Conservation (phyloP, 2,797 vertebrate genomes). For the Enteromius fasciolatus region DNA sequence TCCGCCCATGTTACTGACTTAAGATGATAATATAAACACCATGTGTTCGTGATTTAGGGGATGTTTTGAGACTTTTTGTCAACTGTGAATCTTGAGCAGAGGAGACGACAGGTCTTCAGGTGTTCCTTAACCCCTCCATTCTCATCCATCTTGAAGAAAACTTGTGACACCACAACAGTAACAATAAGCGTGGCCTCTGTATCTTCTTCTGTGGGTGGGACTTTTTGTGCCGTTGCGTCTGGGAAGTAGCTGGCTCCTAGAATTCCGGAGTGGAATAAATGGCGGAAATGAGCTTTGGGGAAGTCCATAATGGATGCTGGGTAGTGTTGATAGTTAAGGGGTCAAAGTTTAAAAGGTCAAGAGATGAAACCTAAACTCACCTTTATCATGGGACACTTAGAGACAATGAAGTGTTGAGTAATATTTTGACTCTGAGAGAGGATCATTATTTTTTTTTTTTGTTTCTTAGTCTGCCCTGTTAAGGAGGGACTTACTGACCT, state of each 20-base stretch:
- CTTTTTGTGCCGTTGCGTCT: constrained; percentile 27
- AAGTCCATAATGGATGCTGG: constrained; percentile 50
- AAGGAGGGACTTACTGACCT: constrained; percentile 37
- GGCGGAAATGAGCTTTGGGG: constrained; percentile 57
- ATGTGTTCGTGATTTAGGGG: neutral
- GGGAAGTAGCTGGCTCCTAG: constrained; percentile 57
- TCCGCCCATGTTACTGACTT: constrained; percentile 37
- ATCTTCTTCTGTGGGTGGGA: constrained; percentile 33
- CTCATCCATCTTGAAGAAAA: neutral
- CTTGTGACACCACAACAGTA: constrained; percentile 25
- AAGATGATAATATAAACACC: neutral
- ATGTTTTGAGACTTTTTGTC: neutral
- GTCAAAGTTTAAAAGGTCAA: constrained; percentile 51
- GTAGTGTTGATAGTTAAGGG: constrained; percentile 48
- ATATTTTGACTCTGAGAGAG: constrained; percentile 37
- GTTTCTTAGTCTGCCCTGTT: constrained; percentile 16
- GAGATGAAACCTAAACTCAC: constrained; percentile 44
- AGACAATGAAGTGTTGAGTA: constrained; percentile 34
- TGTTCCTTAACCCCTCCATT: neutral
- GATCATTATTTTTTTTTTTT: constrained; percentile 46
- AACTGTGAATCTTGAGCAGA: neutral
- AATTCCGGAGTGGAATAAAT: constrained; percentile 59
- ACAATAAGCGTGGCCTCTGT: neutral
- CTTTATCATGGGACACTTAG: constrained; percentile 26
- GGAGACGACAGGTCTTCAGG: neutral